Evolutionary conservation across 2,113 vertebrate species (phyloP), one percentile per base, ranked within the genome.

Genomic region (Heterotis niloticus): DNA sequence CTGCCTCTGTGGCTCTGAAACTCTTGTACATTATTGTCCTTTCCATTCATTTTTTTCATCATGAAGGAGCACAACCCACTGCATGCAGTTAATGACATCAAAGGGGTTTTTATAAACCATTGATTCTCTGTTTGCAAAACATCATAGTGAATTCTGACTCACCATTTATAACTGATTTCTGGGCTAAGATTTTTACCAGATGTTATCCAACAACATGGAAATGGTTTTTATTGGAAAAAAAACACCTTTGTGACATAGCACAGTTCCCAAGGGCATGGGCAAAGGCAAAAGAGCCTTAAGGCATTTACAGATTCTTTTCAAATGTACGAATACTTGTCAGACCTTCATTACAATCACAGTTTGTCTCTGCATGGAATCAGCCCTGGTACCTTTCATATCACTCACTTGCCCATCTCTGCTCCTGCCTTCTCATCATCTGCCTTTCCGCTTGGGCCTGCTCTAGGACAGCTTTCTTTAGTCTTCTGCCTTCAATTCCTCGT

Each of bases 181-280:
- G 16, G 23, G 51, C 54, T 74, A n/a, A 57, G 52, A 7, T 44
- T 44, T 57, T 74, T 57, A 74, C 56, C 57, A 54, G 52, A 16
- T 74, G 52, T 74, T 74, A 23, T 57, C 23, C 20, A 34, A 18
- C 54, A 74, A 52, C 23, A 26, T 51, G 71, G 57, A 23, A 57
- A 74, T 74, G 17, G 18, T 23, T 54, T 57, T 74, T 74, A 23
- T 59, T 74, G 57, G 23, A 26, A 20, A 74, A 74, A 51, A 74
- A 74, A 57, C 23, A n/a, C 71, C 28, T 51, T 59, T 54, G 26
- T 17, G 71, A 44, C 34, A 44, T 7, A 7, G 3, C 34, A 7
- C 34, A 7, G 34, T 44, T 44, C 34, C 34, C 34, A 7, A 44
- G 34, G 34, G 3, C 34, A 7, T 4, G 34, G 7, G 34, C 34